Base-by-base conservation (phyloP, 2,888 invertebrate species). In the Dione juno region DNA sequence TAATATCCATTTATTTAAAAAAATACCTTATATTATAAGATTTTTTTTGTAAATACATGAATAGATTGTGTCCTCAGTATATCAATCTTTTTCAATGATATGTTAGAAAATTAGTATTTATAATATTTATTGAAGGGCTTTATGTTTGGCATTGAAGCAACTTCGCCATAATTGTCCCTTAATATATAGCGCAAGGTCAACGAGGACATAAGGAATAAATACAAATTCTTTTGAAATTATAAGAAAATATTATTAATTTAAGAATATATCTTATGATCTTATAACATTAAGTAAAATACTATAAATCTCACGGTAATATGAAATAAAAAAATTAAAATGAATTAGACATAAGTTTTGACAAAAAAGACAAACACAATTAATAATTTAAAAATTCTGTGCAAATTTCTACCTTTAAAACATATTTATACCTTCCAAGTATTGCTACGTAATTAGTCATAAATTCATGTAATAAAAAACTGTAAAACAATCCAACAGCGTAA, bases 101-200 rank as follows among this genome's bases (percentile, higher is more conserved):
- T 40, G 11, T 16, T 57, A 16, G 57, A 16, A 50, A 37, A 40
- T 16, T 37, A 2, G 19, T 50, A n/a, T 14, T 13, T 43, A 64
- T 19, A 40, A 16, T 50, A 16, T 3, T 28, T 28, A 3, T 3
- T 54, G 10, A 37, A 68, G 45, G 61, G 35, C 43, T 48, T 54
- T 21, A 35, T 40, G 45, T 54, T 69, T 63, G 21, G n/a, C 37
- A 69, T 54, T 43, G 48, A n/a, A 54, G 40, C 54, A 57, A 63
- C 41, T 57, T 43, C 48, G 48, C 43, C 63, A 19, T 64, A 67
- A 65, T 65, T 54, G 40, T 69, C 58, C 50, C 57, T 63, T 67
- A 64, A 16, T 57, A 63, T 53, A 58, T 35, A 69, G 58, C 63
- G 64, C 72, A 72, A 72, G 72, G 72, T 72, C 72, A 69, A 63